Conservation (phyloP, 2,888 invertebrate genomes). For the Myopa tessellatipennis region DNA sequence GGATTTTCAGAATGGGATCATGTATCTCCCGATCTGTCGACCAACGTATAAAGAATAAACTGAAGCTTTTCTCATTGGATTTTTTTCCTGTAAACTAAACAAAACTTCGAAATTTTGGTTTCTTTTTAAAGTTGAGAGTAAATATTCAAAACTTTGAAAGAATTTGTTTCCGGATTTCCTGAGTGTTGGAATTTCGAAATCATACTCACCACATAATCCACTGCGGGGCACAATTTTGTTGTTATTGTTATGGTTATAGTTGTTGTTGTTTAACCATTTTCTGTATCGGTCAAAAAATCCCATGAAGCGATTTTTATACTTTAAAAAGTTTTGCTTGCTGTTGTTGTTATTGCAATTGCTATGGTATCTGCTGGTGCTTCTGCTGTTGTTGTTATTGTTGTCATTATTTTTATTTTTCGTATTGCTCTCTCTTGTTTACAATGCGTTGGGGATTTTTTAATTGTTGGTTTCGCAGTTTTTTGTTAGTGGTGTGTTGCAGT, state of each 20-base stretch:
- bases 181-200: too few species aligned
- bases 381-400: constrained; percentile 5
- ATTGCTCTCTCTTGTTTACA: constrained; percentile 16
- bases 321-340: background rate
- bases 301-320: background rate
- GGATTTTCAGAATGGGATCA: too few species aligned
- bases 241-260: constrained; percentile 3
- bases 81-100: background rate
- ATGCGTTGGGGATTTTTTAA: constrained; percentile 26
- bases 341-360: background rate
- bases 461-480: background rate
- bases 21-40: too few species aligned
- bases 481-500: too few species aligned
- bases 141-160: background rate
- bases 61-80: background rate
- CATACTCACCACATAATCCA: too few species aligned
- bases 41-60: too few species aligned
- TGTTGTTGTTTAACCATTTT: background rate
- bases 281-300: background rate
- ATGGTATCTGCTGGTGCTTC: background rate
- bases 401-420: background rate
- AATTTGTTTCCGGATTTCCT: background rate
- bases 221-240: too few species aligned
- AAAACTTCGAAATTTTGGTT: too few species aligned
- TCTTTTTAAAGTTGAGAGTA: background rate